These are phyloP conservation scores for Dromiciops gliroides DNA, from an alignment of 2,113 vertebrate species.

Conservation along the genomic window DNA sequence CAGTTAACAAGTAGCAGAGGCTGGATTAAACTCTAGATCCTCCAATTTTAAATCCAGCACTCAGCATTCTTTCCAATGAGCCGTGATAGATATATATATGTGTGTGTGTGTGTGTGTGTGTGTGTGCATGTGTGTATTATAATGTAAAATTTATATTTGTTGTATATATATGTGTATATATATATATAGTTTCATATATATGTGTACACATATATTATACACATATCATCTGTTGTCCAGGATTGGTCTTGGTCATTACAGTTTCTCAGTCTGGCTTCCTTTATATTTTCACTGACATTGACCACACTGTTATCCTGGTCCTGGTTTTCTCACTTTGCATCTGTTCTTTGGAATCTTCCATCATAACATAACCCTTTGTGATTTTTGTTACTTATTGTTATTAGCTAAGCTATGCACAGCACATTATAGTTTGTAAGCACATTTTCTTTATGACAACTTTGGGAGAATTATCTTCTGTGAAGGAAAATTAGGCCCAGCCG, in stretches of 20 bases:
- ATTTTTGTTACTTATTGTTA: not conserved
- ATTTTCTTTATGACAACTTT: too few species aligned
- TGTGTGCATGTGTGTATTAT: not conserved
- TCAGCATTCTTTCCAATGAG: not conserved
- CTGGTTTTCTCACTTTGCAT: not conserved
- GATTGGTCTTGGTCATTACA: not conserved
- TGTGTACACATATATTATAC: not conserved
- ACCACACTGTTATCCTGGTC: not conserved
- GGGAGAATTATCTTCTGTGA: too few species aligned
- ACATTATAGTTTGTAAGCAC: not conserved
- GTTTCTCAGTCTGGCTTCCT: not conserved
- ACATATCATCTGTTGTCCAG: not conserved
- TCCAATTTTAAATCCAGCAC: not conserved
- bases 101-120: not conserved
- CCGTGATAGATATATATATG: too few species aligned
- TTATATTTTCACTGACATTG: not conserved
- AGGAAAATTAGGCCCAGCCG: too few species aligned
- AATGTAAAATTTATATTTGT: not conserved
- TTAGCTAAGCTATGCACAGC: not conserved
- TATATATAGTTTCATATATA: not conserved
- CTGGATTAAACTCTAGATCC: too few species aligned
- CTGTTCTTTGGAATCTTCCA: not conserved
- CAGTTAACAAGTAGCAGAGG: too few species aligned
- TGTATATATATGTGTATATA: too few species aligned
- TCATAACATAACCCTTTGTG: too few species aligned